Base-by-base conservation (phyloP, 2,113 vertebrate genomes). In the Setophaga kirtlandii region DNA sequence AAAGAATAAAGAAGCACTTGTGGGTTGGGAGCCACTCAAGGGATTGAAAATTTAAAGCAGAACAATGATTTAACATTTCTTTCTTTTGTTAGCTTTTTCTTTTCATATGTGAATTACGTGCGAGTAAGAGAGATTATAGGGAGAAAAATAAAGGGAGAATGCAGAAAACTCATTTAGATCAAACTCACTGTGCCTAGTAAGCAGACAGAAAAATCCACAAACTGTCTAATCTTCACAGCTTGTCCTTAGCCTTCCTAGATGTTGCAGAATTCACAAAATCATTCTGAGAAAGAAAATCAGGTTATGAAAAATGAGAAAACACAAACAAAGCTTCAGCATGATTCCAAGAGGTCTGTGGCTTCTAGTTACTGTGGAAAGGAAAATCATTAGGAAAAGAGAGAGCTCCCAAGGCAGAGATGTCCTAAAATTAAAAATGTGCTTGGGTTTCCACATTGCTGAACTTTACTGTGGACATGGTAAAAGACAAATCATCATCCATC, bases 21-120 rank as follows among this genome's bases (percentile, higher is more conserved):
- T 95, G 89, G 76, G 70, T 37, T 97, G 89, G 90, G 81, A 90
- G 67, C 39, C 58, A 87, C 92, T 90, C 91, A 70, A 67, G 92
- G 91, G 87, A 94, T 39, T 93, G 84, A 91, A 78, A 94, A 90
- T 90, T 58, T 92, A 69, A 95, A 92, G 65, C 76, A 93, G 82
- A 96, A 94, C 65, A 94, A 88, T 91, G 89, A 93, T 88, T 96
- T 94, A 83, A 91, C 87, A 42, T 87, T 91, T 92, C 41, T 74
- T 83, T 91, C 87, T 88, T 96, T 94, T 95, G 82, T 92, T 92
- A 74, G 17, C 44, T 87, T 93, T 94, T 96, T 89, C 89, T 90
- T 96, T 96, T 92, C 58, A 55, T 86, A 28, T 84, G 78, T 84
- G 84, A 94, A 89, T 69, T 94, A 87, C 4, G 31, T 70, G 56